Conservation (phyloP, 2,113 vertebrate species). For the Engraulis encrasicolus region DNA sequence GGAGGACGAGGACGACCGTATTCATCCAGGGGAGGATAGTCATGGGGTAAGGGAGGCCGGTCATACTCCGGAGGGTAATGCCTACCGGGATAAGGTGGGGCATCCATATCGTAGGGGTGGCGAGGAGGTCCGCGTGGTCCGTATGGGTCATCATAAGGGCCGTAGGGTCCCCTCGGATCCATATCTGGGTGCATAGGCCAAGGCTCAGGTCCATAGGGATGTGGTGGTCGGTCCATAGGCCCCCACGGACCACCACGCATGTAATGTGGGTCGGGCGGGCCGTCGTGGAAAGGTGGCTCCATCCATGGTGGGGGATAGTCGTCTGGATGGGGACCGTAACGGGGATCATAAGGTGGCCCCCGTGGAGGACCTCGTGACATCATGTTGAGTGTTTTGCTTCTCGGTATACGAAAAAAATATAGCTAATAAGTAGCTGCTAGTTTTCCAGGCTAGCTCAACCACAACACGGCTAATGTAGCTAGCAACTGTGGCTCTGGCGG, state of each 20-base stretch:
- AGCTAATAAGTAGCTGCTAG: not conserved
- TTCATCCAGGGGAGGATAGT: not conserved
- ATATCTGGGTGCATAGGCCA: not conserved
- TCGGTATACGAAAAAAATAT: not conserved
- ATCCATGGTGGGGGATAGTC: not conserved
- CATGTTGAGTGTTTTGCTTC: not conserved
- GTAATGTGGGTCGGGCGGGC: not conserved
- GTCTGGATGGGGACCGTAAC: not conserved
- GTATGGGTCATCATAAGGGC: not conserved
- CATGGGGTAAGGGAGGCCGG: not conserved
- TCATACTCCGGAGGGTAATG: constrained; percentile 3
- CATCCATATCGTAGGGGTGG: not conserved
- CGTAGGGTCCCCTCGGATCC: not conserved
- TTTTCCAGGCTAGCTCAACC: not conserved
- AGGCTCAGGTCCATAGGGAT: not conserved
- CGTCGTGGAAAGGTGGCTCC: not conserved
- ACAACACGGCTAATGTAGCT: not conserved
- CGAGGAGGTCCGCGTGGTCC: not conserved
- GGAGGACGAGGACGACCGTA: constrained; percentile 1
- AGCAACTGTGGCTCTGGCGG: not conserved
- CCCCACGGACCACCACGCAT: not conserved
- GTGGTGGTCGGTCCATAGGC: not conserved
- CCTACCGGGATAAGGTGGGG: not conserved
- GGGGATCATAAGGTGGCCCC: constrained; percentile 7
- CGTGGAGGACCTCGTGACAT: not conserved